A percentile compares a stretch with the other conserved stretches of the same genome.
These are phyloP conservation scores for Meda fulgida DNA, from an alignment of 2,797 vertebrate genomes.

Conservation along the genomic window DNA sequence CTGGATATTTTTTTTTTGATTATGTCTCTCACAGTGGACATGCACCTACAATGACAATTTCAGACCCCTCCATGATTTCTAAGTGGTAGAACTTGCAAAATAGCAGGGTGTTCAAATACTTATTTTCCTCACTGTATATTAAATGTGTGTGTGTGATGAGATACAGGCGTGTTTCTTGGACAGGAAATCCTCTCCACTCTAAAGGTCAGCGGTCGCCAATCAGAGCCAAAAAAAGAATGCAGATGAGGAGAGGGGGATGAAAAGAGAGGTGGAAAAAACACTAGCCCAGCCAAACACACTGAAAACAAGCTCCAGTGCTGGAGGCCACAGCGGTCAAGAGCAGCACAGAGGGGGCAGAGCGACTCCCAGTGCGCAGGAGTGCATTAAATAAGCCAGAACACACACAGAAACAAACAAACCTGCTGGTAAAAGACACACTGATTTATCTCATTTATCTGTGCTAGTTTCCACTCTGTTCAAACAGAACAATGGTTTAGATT, in stretches of 20 bases:
- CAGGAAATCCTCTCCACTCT: constrained; percentile 10
- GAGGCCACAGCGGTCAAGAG: constrained; percentile 30
- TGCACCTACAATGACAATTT: no score
- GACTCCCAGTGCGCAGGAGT: constrained; percentile 18
- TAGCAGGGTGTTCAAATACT: no score
- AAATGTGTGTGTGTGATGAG: not conserved
- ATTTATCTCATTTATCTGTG: not conserved
- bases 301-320: constrained; percentile 12
- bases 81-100: no score
- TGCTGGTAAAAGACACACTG: constrained; percentile 4
- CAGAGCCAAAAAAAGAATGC: constrained; percentile 29
- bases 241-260: constrained; percentile 20
- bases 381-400: constrained; percentile 32
- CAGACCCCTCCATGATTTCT: no score
- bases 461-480: not conserved
- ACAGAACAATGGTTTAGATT: not conserved
- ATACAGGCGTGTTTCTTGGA: constrained; percentile 5
- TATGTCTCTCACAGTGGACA: no score
- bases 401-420: constrained; percentile 19
- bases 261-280: constrained; percentile 18
- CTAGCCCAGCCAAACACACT: not conserved
- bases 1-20: no score
- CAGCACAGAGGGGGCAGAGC: constrained; percentile 15
- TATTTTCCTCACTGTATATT: no score
- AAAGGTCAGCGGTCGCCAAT: constrained; percentile 41